These are phyloP conservation scores for Neoniphon sammara DNA, from an alignment of 2,797 vertebrate genomes.

Conservation along the genomic window DNA sequence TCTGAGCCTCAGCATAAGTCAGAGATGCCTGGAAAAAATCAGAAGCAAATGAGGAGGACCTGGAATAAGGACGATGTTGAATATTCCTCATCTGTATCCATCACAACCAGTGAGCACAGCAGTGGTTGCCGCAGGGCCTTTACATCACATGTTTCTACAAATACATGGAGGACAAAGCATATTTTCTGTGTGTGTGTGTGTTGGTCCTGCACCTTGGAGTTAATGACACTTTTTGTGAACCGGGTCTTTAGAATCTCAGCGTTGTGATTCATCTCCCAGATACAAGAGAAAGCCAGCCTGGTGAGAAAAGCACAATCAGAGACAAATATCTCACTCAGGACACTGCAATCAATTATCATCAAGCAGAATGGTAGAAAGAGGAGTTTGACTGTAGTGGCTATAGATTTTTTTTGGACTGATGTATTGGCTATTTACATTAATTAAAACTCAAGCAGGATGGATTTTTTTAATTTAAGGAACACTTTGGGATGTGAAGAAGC, in stretches of 20 bases:
- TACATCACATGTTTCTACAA: not conserved
- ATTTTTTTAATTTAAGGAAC: too few species aligned
- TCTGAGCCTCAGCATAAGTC: constrained; percentile 97
- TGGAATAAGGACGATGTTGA: constrained; percentile 8
- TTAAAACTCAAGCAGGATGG: not conserved
- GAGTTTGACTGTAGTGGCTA: too few species aligned
- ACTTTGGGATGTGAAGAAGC: too few species aligned
- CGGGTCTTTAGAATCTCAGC: constrained; percentile 92
- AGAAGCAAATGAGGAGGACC: not conserved
- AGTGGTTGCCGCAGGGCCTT: too few species aligned
- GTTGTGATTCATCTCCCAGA: constrained; percentile 94
- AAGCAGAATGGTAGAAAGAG: not conserved
- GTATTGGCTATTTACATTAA: not conserved
- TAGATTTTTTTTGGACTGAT: not conserved
- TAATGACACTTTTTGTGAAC: constrained; percentile 96
- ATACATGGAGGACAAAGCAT: not conserved
- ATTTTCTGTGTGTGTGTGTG: not conserved
- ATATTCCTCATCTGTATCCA: too few species aligned
- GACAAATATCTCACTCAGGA: not conserved
- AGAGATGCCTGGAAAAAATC: constrained; percentile 88
- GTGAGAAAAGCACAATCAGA: constrained; percentile 2
- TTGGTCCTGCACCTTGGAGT: constrained; percentile 89
- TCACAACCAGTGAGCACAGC: not conserved
- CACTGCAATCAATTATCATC: not conserved
- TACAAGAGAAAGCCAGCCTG: constrained; percentile 96